Evolutionary conservation across 2,113 vertebrate genomes (phyloP).

Genomic region (Shinisaurus crocodilurus): DNA sequence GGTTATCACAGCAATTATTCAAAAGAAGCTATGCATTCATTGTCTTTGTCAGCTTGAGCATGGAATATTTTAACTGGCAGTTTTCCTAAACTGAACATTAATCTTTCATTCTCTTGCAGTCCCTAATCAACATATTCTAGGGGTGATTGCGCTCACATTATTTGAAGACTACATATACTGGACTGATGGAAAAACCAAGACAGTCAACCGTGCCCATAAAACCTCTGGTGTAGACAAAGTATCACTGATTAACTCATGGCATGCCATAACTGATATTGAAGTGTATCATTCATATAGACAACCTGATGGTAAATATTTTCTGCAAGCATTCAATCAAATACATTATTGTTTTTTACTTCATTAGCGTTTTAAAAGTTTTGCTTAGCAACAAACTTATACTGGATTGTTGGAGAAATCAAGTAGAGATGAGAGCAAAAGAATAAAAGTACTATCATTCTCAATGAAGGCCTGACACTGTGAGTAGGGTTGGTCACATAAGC

Average conservation of each 20-base stretch:
- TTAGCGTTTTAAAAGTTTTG: constrained; percentile 7
- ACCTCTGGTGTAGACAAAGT: constrained; percentile 89
- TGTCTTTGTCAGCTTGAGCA: constrained; percentile 66
- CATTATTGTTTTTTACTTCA: constrained; percentile 6
- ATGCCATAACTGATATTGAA: constrained; percentile 96
- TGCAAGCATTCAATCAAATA: constrained; percentile 44
- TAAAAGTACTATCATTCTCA: not conserved
- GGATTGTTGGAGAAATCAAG: not conserved
- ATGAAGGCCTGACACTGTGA: not conserved
- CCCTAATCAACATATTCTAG: constrained; percentile 92
- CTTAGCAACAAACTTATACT: not conserved
- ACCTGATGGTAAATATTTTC: constrained; percentile 90
- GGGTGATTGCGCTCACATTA: constrained; percentile 94
- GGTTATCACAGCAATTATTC: constrained; percentile 71
- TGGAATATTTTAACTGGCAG: constrained; percentile 73
- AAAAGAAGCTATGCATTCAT: constrained; percentile 58
- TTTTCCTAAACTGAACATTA: constrained; percentile 72
- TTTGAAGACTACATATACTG: constrained; percentile 99
- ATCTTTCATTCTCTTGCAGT: constrained; percentile 83
- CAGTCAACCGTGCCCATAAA: constrained; percentile 95
- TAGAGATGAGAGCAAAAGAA: not conserved
- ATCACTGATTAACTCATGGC: constrained; percentile 96
- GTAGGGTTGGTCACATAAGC: not conserved
- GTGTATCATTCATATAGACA: constrained; percentile 97
- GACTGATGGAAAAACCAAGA: constrained; percentile 98